These are phyloP conservation scores for Danaus plexippus DNA, from an alignment of 1,140 invertebrate genomes.

Conservation along the genomic window DNA sequence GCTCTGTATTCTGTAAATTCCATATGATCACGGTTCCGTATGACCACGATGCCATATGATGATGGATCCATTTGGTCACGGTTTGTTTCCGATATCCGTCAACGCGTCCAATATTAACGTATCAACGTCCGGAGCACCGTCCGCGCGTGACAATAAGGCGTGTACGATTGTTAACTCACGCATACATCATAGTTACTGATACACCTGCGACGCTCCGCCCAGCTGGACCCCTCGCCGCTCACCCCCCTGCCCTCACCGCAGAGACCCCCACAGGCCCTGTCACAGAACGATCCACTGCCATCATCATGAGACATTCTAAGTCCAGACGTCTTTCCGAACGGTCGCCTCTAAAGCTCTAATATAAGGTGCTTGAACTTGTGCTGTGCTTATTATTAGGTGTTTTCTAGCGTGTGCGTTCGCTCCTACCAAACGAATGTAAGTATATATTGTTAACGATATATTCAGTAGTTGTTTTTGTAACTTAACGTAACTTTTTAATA, in stretches of 20 bases:
- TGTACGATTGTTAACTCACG: slow-evolving; percentile 60
- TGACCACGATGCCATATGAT: no score
- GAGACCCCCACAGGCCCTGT: slow-evolving; percentile 16
- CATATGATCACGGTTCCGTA: no score
- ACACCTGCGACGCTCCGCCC: slow-evolving; percentile 62
- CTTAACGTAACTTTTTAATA: slow-evolving; percentile 10
- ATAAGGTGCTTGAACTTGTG: slow-evolving; percentile 38
- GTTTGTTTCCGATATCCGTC: no score
- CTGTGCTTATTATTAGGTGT: slow-evolving; percentile 37
- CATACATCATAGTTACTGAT: slow-evolving; percentile 58
- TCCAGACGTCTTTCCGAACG: slow-evolving; percentile 37
- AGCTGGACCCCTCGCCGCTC: slow-evolving; percentile 15
- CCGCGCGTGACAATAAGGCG: slow-evolving; percentile 57
- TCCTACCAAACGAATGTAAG: no score
- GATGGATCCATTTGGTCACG: no score
- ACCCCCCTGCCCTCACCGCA: no score
- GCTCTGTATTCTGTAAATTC: no score
- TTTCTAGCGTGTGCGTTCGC: slow-evolving; percentile 10
- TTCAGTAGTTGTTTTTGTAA: slow-evolving; percentile 15
- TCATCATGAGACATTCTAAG: slow-evolving; percentile 54
- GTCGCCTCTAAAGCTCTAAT: slow-evolving; percentile 24
- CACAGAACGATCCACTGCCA: slow-evolving; percentile 24
- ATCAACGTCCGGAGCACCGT: no score
- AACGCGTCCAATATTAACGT: no score
- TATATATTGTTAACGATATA: no score